Evolutionary conservation across 2,888 invertebrate genomes (phyloP), one percentile per base, ranked within the genome.

Genomic region (Pachymerium ferrugineum): DNA sequence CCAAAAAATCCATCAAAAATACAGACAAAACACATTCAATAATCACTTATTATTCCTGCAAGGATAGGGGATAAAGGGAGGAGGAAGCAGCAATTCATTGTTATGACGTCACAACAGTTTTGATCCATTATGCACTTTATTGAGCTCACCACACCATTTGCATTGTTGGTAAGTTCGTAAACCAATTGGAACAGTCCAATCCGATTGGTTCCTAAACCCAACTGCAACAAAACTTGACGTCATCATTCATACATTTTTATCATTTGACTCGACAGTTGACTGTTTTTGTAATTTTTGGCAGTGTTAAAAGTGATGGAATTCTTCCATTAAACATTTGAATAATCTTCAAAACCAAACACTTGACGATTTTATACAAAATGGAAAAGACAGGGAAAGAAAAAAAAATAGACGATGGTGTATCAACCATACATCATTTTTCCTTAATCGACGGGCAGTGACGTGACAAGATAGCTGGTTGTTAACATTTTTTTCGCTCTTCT

Each of bases 1-100:
- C 47, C 47, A 47, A 47, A 47, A 47, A 47, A 47, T 47, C 47
- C 47, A 47, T 47, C 47, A 47, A 47, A 47, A 47, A 47, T 47
- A 47, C 47, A 47, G 47, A 47, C 47, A 47, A 47, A 47, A 47
- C 47, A 47, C 47, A 47, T 47, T 47, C 47, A 47, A 47, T 47
- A 47, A 47, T 47, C 47, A 47, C 47, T 47, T 47, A 16, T 47
- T 47, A n/a, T n/a, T n/a, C n/a, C 47, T 47, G 47, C 47, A 47
- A 22, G 47, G 47, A 16, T 47, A 47, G 16, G 47, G 47, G 22
- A 22, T 47, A 47, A 47, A 47, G 8, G 47, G 47, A 47, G 22
- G 47, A 22, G 47, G 47, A 47, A 47, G 47, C 47, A 47, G 47
- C 47, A 47, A 47, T 47, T 47, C 47, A 47, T 47, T 22, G 47